Evolutionary conservation across 2,113 vertebrate genomes (phyloP).

Genomic region (Octodon degus): DNA sequence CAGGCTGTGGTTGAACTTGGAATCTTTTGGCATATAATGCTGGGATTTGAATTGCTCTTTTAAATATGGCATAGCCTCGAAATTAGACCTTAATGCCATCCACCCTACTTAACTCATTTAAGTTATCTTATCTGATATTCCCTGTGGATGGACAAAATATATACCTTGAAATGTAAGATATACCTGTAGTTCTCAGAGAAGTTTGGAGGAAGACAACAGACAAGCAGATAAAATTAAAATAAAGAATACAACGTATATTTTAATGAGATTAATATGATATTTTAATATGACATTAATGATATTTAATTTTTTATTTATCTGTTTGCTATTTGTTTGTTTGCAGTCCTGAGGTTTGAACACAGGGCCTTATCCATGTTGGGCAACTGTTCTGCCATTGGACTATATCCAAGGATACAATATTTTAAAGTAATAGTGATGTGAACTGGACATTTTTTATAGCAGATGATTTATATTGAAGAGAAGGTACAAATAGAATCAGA

Average conservation of each 20-base stretch:
- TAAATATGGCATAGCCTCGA: not conserved
- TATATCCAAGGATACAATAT: not conserved
- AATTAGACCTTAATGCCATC: not conserved
- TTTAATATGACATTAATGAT: too few relatives aligned
- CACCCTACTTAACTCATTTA: not conserved
- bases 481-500: constrained; percentile 9
- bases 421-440: not conserved
- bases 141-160: not conserved
- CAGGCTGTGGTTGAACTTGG: not conserved
- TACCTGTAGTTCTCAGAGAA: not conserved
- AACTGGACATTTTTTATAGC: constrained; percentile 49
- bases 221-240: constrained; percentile 45
- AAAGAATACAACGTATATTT: constrained; percentile 17
- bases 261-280: not conserved
- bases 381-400: not conserved
- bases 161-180: not conserved
- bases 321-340: not conserved
- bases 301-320: not conserved
- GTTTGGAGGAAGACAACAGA: constrained; percentile 20
- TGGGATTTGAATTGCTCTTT: not conserved
- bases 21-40: not conserved
- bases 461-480: constrained; percentile 44
- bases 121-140: constrained; percentile 31
- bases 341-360: not conserved
- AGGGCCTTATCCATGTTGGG: not conserved